phyloP scores from a whole-genome alignment of 2,113 vertebrate genomes.

The Phylloscopus whistleri region DNA sequence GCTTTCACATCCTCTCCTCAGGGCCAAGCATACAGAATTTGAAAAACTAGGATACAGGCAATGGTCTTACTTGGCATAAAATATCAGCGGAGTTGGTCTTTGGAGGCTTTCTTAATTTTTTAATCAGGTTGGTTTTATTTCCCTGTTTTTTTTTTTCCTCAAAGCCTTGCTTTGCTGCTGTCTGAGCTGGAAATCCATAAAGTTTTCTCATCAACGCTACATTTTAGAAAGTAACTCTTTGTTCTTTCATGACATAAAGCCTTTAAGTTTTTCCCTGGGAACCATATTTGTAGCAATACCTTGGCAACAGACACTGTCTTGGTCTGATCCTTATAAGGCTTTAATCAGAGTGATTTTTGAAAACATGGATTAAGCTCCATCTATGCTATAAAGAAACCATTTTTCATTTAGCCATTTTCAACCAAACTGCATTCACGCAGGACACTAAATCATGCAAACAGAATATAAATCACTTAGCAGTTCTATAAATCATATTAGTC shows the following conservation, averaged over 20 bases:
- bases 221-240: neutral
- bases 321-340: conserved; percentile 34
- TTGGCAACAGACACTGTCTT: conserved; percentile 36
- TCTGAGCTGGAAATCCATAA: neutral
- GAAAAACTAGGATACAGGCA: neutral
- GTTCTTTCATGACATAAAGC: neutral
- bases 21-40: neutral
- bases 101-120: neutral
- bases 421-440: neutral
- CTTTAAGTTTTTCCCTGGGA: neutral
- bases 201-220: neutral
- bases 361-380: conserved; percentile 47
- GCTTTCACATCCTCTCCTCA: neutral
- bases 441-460: conserved; percentile 45
- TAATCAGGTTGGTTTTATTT: neutral
- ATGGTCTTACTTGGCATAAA: neutral
- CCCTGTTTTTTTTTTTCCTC: neutral
- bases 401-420: conserved; percentile 45
- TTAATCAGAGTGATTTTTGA: conserved; percentile 52
- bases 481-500: conserved; percentile 41
- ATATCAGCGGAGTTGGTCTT: neutral
- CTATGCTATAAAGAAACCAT: conserved; percentile 44
- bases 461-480: conserved; percentile 1
- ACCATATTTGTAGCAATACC: conserved; percentile 3
- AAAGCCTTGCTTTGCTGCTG: neutral